A percentile compares a stretch with the other conserved stretches of the same genome.
phyloP scores from a whole-genome alignment of 2,888 invertebrate genomes.

The Hemithea aestivaria region DNA sequence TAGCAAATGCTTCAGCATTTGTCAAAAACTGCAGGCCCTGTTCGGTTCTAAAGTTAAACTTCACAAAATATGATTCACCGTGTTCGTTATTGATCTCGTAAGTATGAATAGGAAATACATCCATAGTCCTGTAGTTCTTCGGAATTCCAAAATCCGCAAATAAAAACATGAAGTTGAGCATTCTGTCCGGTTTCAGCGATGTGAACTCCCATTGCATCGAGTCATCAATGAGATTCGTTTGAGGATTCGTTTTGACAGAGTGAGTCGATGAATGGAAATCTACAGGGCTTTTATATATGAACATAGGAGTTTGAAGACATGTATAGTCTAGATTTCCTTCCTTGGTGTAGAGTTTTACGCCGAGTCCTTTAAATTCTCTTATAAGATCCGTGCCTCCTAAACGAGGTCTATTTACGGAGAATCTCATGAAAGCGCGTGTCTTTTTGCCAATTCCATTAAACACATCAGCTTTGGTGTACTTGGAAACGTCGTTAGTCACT shows the following conservation, averaged over 20 bases:
- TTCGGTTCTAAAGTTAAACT: conserved; percentile 93
- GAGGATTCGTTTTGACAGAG: conserved; percentile 76
- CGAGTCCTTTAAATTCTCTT: conserved; percentile 59
- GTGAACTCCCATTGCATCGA: conserved; percentile 74
- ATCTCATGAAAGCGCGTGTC: conserved; percentile 77
- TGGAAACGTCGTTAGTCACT: conserved; percentile 87
- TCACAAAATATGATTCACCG: conserved; percentile 85
- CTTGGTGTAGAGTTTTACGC: conserved; percentile 46
- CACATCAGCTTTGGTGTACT: conserved; percentile 79
- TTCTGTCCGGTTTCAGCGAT: conserved; percentile 79
- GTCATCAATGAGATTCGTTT: conserved; percentile 53
- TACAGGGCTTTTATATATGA: conserved; percentile 74
- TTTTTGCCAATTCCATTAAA: conserved; percentile 79
- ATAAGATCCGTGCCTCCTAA: conserved; percentile 79
- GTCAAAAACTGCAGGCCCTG: conserved; percentile 88
- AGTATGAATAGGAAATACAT: conserved; percentile 93
- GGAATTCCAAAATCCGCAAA: conserved; percentile 93
- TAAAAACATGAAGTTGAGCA: conserved; percentile 85
- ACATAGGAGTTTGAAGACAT: conserved; percentile 77
- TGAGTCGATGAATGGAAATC: conserved; percentile 75
- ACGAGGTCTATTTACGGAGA: conserved; percentile 80
- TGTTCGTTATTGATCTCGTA: conserved; percentile 89
- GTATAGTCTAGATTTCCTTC: conserved; percentile 43
- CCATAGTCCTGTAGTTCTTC: conserved; percentile 92
- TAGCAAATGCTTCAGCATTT: conserved; percentile 78